Evolutionary conservation across 2,888 invertebrate species (phyloP).

Genomic region (Habroteleia sp.): DNA sequence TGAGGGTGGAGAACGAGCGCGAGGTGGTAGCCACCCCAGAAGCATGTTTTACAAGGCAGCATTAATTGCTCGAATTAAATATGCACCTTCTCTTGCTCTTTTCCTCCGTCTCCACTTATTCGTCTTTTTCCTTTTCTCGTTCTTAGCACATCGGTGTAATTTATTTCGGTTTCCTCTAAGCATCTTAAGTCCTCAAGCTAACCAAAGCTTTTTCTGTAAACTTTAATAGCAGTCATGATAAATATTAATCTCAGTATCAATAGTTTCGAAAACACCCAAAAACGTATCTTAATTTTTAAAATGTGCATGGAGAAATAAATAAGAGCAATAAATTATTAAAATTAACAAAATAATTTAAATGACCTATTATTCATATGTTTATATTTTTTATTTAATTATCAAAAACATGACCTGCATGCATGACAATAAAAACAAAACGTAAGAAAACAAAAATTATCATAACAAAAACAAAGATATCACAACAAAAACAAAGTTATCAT

Average conservation of each 20-base stretch:
- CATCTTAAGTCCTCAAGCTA: slow-evolving; percentile 76
- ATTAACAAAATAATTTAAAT: too few relatives aligned
- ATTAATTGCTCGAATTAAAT: slow-evolving; percentile 81
- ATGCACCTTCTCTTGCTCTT: slow-evolving; percentile 76
- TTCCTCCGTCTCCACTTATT: slow-evolving; percentile 49
- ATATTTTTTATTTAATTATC: too few relatives aligned
- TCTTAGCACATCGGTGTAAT: slow-evolving; percentile 73
- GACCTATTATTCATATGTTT: too few relatives aligned
- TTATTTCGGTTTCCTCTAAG: slow-evolving; percentile 79
- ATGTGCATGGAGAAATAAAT: background rate
- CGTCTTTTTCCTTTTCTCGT: slow-evolving; percentile 65
- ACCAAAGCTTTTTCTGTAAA: slow-evolving; percentile 64
- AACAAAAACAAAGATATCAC: too few relatives aligned
- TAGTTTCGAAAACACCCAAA: slow-evolving; percentile 42
- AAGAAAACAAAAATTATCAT: too few relatives aligned
- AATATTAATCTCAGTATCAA: slow-evolving; percentile 61
- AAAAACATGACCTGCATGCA: too few relatives aligned
- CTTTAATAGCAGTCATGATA: slow-evolving; percentile 64
- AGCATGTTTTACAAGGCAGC: slow-evolving; percentile 81
- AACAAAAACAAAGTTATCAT: too few relatives aligned
- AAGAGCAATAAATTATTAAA: too few relatives aligned
- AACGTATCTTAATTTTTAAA: slow-evolving; percentile 20
- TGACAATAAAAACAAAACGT: too few relatives aligned
- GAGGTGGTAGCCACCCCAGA: slow-evolving; percentile 76
- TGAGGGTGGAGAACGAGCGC: slow-evolving; percentile 71